Evolutionary conservation across 2,888 invertebrate species (phyloP).

Genomic region (Galeruca laticollis): DNA sequence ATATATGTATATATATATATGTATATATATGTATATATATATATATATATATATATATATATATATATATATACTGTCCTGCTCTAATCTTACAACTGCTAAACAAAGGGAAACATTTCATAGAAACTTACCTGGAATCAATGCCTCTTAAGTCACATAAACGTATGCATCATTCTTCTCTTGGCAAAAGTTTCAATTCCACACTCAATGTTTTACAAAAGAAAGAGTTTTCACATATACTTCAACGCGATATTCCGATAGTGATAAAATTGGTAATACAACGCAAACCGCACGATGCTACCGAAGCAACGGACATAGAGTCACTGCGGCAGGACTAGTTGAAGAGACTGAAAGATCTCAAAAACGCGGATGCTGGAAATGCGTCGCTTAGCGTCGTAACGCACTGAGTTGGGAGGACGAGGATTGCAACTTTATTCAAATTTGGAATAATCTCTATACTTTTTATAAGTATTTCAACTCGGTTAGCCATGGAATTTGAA

Average conservation of each 20-base stretch:
- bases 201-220: background rate
- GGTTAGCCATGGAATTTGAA: background rate
- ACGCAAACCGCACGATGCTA: slow-evolving; percentile 9
- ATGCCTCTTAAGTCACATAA: background rate
- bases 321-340: slow-evolving; percentile 23
- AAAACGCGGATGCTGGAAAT: slow-evolving; percentile 16
- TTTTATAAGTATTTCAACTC: background rate
- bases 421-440: slow-evolving; percentile 9
- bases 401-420: background rate
- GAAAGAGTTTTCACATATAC: background rate
- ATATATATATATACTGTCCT: too few species aligned
- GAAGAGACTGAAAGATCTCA: slow-evolving; percentile 16
- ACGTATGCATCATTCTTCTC: background rate
- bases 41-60: too few species aligned
- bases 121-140: background rate
- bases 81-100: too few species aligned
- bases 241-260: slow-evolving; percentile 3
- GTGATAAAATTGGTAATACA: background rate
- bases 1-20: too few species aligned
- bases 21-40: too few species aligned
- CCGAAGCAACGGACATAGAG: slow-evolving; percentile 8
- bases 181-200: background rate
- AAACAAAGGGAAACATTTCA: too few species aligned
- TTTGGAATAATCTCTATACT: background rate
- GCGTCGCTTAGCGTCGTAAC: slow-evolving; percentile 1